phyloP scores from a whole-genome alignment of 64 coral and sea anemone genomes.

The Pocillopora verrucosa region DNA sequence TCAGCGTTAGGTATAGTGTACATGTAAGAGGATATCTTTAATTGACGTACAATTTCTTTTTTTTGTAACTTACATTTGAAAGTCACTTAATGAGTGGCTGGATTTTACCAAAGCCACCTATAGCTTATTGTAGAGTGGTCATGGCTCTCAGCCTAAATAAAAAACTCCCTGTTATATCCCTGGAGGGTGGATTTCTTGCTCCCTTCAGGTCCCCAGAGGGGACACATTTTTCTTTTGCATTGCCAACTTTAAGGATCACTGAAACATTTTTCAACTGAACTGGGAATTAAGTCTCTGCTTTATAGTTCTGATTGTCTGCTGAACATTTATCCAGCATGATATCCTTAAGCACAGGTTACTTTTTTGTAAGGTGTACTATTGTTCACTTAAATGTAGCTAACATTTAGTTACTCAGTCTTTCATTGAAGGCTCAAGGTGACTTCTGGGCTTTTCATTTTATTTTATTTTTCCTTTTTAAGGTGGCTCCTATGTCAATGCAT shows the following conservation, averaged over 20 bases:
- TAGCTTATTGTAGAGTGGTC: conserved; percentile 16
- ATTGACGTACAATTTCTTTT: too few relatives aligned
- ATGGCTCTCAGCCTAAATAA: not conserved
- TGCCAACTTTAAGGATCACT: too few relatives aligned
- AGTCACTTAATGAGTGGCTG: not conserved
- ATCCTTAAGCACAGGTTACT: too few relatives aligned
- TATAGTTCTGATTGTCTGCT: too few relatives aligned
- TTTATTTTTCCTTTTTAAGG: conserved; percentile 40
- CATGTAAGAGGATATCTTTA: too few relatives aligned
- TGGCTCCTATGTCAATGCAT: conserved; percentile 96
- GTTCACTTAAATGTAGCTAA: too few relatives aligned
- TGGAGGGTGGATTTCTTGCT: not conserved
- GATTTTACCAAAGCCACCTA: conserved; percentile 18
- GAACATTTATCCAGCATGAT: too few relatives aligned
- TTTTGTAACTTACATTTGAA: too few relatives aligned
- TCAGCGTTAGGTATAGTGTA: too few relatives aligned
- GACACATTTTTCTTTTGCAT: not conserved
- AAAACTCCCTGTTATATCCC: conserved; percentile 9
- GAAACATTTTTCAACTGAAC: too few relatives aligned
- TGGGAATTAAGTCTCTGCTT: too few relatives aligned
- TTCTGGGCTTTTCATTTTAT: not conserved
- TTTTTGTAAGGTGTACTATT: too few relatives aligned
- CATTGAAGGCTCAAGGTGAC: not conserved
- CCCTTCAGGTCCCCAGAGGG: conserved; percentile 5
- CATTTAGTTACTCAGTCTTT: not conserved